These are phyloP conservation scores for Xanthorhoe designata DNA, from an alignment of 2,888 invertebrate genomes.

Conservation along the genomic window DNA sequence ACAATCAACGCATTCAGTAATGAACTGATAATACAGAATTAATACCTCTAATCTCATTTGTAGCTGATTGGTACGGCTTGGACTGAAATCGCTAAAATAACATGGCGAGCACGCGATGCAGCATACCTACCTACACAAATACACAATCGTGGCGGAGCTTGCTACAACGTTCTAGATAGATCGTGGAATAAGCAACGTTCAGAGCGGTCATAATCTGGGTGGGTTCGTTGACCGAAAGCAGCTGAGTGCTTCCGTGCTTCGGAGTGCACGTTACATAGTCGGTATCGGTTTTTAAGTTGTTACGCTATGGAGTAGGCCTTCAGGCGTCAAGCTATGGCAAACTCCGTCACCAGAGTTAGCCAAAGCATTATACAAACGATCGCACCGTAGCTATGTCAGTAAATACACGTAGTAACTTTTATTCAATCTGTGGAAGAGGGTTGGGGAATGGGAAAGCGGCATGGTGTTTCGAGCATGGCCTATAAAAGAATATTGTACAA, in stretches of 20 bases:
- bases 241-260: too few species aligned
- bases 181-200: too few species aligned
- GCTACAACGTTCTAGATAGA: too few species aligned
- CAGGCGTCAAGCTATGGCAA: too few species aligned
- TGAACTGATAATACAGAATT: constrained; percentile 3
- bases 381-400: neutral
- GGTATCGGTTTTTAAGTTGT: too few species aligned
- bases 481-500: constrained; percentile 17
- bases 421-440: constrained; percentile 11
- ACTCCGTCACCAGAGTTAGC: too few species aligned
- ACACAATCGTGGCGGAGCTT: too few species aligned
- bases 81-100: constrained; percentile 47
- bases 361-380: neutral
- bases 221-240: too few species aligned
- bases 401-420: constrained; percentile 4
- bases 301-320: too few species aligned
- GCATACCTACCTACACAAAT: too few species aligned
- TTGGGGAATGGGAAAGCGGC: constrained; percentile 6
- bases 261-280: too few species aligned
- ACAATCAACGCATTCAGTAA: neutral
- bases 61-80: constrained; percentile 42
- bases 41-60: constrained; percentile 10
- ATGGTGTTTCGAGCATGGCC: constrained; percentile 7
- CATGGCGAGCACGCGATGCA: constrained; percentile 22
- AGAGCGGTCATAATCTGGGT: too few species aligned